A percentile compares a stretch with the other conserved stretches of the same genome.
These are phyloP conservation scores for Calliopum simillimum DNA, from an alignment of 2,888 invertebrate genomes.

Conservation along the genomic window DNA sequence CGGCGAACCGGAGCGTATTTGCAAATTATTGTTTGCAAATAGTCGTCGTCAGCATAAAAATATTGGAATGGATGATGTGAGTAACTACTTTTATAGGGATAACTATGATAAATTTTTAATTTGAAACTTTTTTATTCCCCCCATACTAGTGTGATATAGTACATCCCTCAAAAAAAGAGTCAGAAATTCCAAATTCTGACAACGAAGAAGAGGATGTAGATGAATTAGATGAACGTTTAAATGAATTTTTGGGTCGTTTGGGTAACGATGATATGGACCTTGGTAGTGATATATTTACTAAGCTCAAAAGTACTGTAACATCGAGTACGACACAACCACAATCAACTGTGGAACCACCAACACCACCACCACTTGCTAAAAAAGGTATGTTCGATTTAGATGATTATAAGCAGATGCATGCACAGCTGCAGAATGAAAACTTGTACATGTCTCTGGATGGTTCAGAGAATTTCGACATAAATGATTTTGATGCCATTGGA, in stretches of 20 bases:
- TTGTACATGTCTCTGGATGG: conserved; percentile 50
- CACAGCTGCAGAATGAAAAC: conserved; percentile 62
- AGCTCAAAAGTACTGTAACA: not conserved
- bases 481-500: conserved; percentile 45
- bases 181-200: not conserved
- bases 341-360: not conserved
- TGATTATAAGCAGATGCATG: conserved; percentile 52
- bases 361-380: conserved; percentile 40
- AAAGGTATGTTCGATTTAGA: conserved; percentile 49
- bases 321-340: not conserved
- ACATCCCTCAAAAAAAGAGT: not conserved
- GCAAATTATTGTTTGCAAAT: not conserved
- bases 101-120: too few relatives aligned
- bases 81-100: too few relatives aligned
- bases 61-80: not conserved
- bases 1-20: not conserved
- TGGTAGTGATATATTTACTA: conserved; percentile 11
- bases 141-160: not conserved
- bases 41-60: not conserved
- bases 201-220: conserved; percentile 28
- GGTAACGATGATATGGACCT: not conserved
- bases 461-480: conserved; percentile 32
- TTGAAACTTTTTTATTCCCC: too few relatives aligned
- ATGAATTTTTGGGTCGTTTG: conserved; percentile 28
- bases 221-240: conserved; percentile 53